Evolutionary conservation across 2,888 invertebrate species (phyloP).

Genomic region (Melanargia galathea): DNA sequence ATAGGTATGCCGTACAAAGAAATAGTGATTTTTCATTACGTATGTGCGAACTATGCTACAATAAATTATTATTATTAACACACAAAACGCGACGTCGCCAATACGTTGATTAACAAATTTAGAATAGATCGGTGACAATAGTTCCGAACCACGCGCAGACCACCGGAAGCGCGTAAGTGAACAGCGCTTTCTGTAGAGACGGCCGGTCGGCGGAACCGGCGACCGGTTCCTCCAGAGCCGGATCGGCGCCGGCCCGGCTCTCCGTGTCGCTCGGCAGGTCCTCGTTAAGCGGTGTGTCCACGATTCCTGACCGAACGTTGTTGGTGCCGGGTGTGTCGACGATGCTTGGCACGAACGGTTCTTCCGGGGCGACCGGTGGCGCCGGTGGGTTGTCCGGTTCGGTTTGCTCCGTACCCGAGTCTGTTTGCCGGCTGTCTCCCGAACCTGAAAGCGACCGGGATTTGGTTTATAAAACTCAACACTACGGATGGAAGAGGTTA

Average conservation of each 20-base stretch:
- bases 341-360: constrained; percentile 57
- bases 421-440: constrained; percentile 46
- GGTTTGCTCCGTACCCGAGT: constrained; percentile 46
- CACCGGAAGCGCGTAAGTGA: constrained; percentile 90
- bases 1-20: constrained; percentile 17
- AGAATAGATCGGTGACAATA: constrained; percentile 91
- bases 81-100: constrained; percentile 28
- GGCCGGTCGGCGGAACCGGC: constrained; percentile 64
- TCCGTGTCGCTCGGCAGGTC: constrained; percentile 36
- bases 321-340: constrained; percentile 54
- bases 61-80: constrained; percentile 28
- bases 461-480: not conserved
- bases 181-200: constrained; percentile 84
- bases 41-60: constrained; percentile 26
- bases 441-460: constrained; percentile 53
- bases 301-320: constrained; percentile 53
- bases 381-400: constrained; percentile 42
- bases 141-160: constrained; percentile 93
- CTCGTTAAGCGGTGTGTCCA: constrained; percentile 7
- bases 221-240: constrained; percentile 55
- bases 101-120: constrained; percentile 84
- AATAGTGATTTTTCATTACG: constrained; percentile 23
- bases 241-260: constrained; percentile 31
- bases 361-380: constrained; percentile 45
- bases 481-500: not conserved